Conservation (phyloP, 2,888 invertebrate species). For the Megaustenia siamemsis region DNA sequence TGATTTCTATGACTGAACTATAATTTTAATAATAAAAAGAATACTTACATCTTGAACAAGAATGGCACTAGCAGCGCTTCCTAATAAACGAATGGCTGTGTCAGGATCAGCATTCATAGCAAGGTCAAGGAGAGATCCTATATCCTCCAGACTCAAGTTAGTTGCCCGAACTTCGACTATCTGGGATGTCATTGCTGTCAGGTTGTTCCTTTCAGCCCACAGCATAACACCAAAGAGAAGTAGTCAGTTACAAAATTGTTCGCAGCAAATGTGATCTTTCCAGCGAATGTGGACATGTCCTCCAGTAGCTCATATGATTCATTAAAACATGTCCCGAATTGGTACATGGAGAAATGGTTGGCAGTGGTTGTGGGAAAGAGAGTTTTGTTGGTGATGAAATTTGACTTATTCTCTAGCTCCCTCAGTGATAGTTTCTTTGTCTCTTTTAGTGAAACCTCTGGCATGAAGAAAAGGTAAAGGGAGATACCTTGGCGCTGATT, state of each 20-base stretch:
- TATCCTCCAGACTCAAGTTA: slow-evolving; percentile 60
- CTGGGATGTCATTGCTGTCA: slow-evolving; percentile 58
- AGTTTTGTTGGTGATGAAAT: slow-evolving; percentile 62
- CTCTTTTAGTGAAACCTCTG: slow-evolving; percentile 59
- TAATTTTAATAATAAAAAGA: not conserved
- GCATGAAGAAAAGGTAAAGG: slow-evolving; percentile 71
- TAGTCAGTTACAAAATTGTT: slow-evolving; percentile 64
- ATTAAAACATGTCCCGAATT: slow-evolving; percentile 66
- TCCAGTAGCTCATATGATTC: slow-evolving; percentile 56
- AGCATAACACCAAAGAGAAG: slow-evolving; percentile 69
- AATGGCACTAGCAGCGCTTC: slow-evolving; percentile 60
- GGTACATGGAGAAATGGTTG: slow-evolving; percentile 67
- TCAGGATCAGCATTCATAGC: slow-evolving; percentile 62
- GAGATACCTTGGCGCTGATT: slow-evolving; percentile 68
- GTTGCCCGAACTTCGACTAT: slow-evolving; percentile 62
- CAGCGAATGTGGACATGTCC: slow-evolving; percentile 63
- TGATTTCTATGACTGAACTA: too few relatives aligned
- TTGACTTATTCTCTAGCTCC: slow-evolving; percentile 58
- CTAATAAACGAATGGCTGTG: slow-evolving; percentile 61
- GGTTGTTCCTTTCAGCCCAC: slow-evolving; percentile 67
- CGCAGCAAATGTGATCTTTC: slow-evolving; percentile 67
- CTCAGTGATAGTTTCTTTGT: slow-evolving; percentile 48
- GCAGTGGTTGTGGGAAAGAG: slow-evolving; percentile 64
- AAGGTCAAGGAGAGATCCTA: slow-evolving; percentile 59
- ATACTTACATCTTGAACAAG: slow-evolving; percentile 58